Percentiles rank a stretch among this genome's conserved stretches.
Conservation (phyloP, 2,113 vertebrate species). For the Hucho hucho region DNA sequence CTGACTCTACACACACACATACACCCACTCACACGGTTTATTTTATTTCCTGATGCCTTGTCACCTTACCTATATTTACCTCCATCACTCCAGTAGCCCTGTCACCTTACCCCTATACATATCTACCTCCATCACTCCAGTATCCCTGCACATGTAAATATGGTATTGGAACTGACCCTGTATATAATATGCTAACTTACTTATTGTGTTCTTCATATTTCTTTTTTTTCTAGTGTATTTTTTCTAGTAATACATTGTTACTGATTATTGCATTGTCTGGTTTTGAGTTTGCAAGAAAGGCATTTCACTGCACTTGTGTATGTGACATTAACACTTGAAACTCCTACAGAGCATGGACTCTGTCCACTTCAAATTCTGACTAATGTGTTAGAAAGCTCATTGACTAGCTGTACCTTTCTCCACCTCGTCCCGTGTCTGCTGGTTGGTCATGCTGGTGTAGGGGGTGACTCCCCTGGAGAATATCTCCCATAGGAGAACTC, state of each 20-base stretch:
- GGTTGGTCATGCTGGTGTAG: conserved; percentile 88
- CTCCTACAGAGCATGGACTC: conserved; percentile 17
- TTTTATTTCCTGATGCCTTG: no score
- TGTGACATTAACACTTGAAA: not conserved
- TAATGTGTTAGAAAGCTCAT: not conserved
- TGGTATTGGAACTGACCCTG: no score
- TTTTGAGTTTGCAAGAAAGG: no score
- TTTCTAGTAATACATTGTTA: no score
- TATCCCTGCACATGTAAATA: not conserved
- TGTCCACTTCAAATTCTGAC: not conserved
- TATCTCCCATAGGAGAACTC: conserved; percentile 91
- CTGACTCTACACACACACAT: no score
- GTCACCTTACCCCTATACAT: not conserved
- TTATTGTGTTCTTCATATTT: no score
- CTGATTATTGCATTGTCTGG: no score
- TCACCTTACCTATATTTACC: no score
- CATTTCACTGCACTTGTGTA: not conserved
- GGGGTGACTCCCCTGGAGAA: conserved; percentile 88
- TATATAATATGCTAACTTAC: no score
- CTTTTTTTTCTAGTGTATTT: no score
- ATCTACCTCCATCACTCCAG: no score
- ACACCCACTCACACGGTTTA: no score
- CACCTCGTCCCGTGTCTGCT: conserved; percentile 86
- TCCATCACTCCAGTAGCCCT: not conserved
- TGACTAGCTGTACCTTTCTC: conserved; percentile 78